A percentile compares a stretch with the other conserved stretches of the same genome.
Conservation (phyloP, 2,888 invertebrate species). For the Heterodera filipjevi region DNA sequence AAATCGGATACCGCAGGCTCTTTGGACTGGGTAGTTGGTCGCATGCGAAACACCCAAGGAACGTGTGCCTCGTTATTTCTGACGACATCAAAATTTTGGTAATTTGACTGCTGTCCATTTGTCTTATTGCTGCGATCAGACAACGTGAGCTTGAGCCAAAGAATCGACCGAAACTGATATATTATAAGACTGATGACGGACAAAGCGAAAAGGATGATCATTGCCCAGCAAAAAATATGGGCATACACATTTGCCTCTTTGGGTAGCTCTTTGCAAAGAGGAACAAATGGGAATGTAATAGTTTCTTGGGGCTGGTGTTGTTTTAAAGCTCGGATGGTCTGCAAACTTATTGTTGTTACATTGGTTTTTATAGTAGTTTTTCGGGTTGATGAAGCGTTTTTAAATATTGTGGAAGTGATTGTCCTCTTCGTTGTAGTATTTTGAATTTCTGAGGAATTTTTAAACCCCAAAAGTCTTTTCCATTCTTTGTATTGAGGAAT, state of each 20-base stretch:
- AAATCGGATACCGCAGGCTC: background rate
- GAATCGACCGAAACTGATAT: conserved; percentile 8
- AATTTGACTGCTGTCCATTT: conserved; percentile 15
- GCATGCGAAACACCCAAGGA: conserved; percentile 25
- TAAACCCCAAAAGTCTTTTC: background rate
- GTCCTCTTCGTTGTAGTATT: too few relatives aligned
- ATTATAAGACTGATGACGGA: background rate
- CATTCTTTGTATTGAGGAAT: conserved; percentile 19
- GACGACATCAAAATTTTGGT: conserved; percentile 8
- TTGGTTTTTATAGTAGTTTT: background rate
- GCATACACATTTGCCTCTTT: background rate
- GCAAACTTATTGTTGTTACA: background rate
- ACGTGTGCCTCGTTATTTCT: conserved; percentile 2
- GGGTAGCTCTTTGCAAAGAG: conserved; percentile 3
- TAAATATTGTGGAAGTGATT: too few relatives aligned
- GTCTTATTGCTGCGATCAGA: background rate
- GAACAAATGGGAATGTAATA: background rate
- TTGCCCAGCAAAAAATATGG: conserved; percentile 14
- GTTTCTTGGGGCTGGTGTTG: background rate
- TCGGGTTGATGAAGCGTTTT: too few relatives aligned
- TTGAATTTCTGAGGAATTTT: background rate
- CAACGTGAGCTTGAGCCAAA: background rate
- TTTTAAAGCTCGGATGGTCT: background rate
- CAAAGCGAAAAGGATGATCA: background rate
- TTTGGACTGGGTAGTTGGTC: conserved; percentile 1